phyloP scores from a whole-genome alignment of 2,113 vertebrate species.

The Numida meleagris region DNA sequence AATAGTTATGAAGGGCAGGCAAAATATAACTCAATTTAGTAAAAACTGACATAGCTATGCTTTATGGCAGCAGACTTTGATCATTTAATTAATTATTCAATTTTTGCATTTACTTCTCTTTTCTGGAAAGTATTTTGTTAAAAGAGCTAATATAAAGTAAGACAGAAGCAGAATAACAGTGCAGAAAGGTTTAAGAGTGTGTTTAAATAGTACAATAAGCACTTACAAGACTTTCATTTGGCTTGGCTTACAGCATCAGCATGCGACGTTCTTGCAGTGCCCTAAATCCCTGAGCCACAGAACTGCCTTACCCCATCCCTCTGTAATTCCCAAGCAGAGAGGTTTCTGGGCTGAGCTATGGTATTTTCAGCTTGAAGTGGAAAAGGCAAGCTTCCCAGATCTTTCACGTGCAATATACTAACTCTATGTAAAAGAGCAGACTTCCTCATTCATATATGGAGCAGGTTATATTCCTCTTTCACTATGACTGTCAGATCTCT shows the following conservation, averaged over 20 bases:
- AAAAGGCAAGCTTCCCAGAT: conserved; percentile 49
- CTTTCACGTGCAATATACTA: conserved; percentile 54
- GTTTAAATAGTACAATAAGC: neutral
- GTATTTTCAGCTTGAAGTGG: conserved; percentile 31
- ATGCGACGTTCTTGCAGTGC: neutral
- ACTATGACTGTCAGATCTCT: conserved; percentile 23
- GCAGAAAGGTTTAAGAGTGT: neutral
- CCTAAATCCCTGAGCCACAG: neutral
- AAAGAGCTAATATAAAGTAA: neutral
- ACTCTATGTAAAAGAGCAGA: conserved; percentile 11
- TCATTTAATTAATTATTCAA: neutral
- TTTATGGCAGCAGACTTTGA: neutral
- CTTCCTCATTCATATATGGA: conserved; percentile 52
- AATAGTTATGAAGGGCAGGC: neutral
- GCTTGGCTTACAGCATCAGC: neutral
- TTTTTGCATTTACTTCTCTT: neutral
- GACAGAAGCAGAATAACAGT: neutral
- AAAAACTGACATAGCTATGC: neutral
- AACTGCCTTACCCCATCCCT: neutral
- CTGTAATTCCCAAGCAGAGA: neutral
- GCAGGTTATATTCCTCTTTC: conserved; percentile 70
- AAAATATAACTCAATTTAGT: neutral
- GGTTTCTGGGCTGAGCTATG: neutral
- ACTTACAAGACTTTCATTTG: neutral
- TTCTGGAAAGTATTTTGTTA: neutral